A percentile compares a stretch with the other conserved stretches of the same genome.
phyloP scores from a whole-genome alignment of 2,797 vertebrate species.

The Mormyrus hasselquistii region DNA sequence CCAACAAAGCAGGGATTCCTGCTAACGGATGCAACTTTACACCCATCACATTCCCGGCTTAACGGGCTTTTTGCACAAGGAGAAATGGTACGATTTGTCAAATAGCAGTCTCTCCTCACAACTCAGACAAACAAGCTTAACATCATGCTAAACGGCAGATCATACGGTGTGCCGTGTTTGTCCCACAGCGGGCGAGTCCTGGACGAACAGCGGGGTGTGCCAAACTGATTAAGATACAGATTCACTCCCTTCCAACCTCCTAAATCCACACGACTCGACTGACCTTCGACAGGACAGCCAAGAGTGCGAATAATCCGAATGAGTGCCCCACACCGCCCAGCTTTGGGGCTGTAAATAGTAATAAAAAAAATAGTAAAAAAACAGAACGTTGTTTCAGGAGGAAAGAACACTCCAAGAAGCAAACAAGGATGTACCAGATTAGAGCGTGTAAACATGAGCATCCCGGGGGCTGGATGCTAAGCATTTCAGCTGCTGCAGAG shows the following conservation, averaged over 20 bases:
- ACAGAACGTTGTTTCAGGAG: not conserved
- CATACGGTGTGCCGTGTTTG: not conserved
- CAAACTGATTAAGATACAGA: not conserved
- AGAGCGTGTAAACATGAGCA: not conserved
- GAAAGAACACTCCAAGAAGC: not conserved
- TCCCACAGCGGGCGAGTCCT: not conserved
- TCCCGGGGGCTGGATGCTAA: not conserved
- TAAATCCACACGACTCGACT: not conserved
- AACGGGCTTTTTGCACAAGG: not conserved
- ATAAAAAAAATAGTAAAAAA: not conserved
- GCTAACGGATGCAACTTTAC: slow-evolving; percentile 1
- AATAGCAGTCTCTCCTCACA: not conserved
- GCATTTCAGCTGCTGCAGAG: not conserved
- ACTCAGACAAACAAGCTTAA: not conserved
- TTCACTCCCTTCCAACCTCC: not conserved
- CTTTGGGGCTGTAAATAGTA: not conserved
- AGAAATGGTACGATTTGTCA: not conserved
- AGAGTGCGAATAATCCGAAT: not conserved
- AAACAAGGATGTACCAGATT: not conserved
- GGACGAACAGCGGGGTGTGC: not conserved
- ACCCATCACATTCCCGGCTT: not conserved
- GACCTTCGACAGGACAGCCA: slow-evolving; percentile 2
- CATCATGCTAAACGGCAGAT: not conserved
- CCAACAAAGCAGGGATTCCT: not conserved
- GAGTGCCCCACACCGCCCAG: not conserved